Base-by-base conservation (phyloP, 2,888 invertebrate genomes). In the Clivina fossor region DNA sequence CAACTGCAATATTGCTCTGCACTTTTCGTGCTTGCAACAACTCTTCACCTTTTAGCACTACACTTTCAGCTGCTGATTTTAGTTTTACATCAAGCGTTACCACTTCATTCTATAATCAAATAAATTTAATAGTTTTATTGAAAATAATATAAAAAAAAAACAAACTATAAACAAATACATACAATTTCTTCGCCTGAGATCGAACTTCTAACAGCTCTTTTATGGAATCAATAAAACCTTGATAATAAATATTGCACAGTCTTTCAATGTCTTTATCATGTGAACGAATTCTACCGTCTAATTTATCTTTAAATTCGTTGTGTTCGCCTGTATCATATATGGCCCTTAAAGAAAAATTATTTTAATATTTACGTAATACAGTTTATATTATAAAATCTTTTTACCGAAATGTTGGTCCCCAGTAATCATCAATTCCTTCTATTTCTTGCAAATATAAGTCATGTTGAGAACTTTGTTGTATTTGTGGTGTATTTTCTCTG, bases 211-310 rank as follows among this genome's bases (percentile, higher is more conserved):
- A 76, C 51, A 99, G 76, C 74, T 98, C 97, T 63, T 93, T 81
- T 61, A 99, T 94, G 0, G 98, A 95, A 70, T 99, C 98, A 63
- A 99, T 97, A 72, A 99, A 99, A 19, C 98, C 97, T 78, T 98
- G 96, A 72, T 98, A 98, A 72, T 97, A 97, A 69, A 91, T 89
- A 75, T 96, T 97, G 71, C 98, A 99, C 75, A 99, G 88, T 63
- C 93, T 85, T 73, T 99, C 97, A 66, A 99, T 99, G 71, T 98
- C 98, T 71, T 90, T 90, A 73, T 99, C 98, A 78, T 98, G 97
- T 63, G 89, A 89, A 65, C 90, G 90, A 69, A 99, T 94, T 50
- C 97, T 80, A 57, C 88, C 85, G 62, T 96, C 94, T 56, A 99
- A 78, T 66, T 92, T 83, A 63, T 91, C 86, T 71, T 90, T 84